A percentile compares a stretch with the other conserved stretches of the same genome.
Evolutionary conservation across 2,113 vertebrate species (phyloP).

Genomic region (Pseudopodoces humilis): DNA sequence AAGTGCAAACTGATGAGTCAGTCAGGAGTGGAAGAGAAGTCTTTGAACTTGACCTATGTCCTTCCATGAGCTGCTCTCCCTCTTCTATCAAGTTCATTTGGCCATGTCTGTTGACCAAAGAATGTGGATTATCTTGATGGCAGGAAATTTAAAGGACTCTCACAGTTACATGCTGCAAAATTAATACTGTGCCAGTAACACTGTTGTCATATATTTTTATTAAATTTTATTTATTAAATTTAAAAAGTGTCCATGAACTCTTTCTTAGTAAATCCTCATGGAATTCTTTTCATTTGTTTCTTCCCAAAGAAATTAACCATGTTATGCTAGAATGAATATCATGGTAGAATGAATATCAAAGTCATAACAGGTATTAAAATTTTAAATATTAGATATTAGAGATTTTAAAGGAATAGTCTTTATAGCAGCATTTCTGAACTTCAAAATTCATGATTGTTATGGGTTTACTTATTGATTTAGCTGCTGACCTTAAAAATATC

Average conservation of each 20-base stretch:
- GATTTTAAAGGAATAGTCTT: slow-evolving; percentile 30
- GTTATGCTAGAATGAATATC: background rate
- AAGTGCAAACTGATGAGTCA: background rate
- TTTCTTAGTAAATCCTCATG: background rate
- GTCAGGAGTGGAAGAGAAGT: background rate
- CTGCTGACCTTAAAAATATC: slow-evolving; percentile 29
- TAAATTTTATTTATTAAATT: background rate
- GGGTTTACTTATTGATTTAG: background rate
- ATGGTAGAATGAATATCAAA: background rate
- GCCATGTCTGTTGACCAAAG: background rate
- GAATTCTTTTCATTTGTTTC: background rate
- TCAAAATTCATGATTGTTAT: background rate
- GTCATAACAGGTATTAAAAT: background rate
- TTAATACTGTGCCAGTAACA: background rate
- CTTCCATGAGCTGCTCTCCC: background rate
- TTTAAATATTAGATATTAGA: background rate
- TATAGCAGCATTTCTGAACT: background rate
- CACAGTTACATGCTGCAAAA: background rate
- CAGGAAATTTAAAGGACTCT: background rate
- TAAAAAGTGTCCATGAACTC: background rate
- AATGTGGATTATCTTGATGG: background rate
- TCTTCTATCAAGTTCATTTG: background rate
- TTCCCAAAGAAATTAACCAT: background rate
- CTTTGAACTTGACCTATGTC: background rate
- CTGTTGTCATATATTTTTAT: background rate